Evolutionary conservation across 2,797 vertebrate genomes (phyloP).

Genomic region (Crax fasciolata): DNA sequence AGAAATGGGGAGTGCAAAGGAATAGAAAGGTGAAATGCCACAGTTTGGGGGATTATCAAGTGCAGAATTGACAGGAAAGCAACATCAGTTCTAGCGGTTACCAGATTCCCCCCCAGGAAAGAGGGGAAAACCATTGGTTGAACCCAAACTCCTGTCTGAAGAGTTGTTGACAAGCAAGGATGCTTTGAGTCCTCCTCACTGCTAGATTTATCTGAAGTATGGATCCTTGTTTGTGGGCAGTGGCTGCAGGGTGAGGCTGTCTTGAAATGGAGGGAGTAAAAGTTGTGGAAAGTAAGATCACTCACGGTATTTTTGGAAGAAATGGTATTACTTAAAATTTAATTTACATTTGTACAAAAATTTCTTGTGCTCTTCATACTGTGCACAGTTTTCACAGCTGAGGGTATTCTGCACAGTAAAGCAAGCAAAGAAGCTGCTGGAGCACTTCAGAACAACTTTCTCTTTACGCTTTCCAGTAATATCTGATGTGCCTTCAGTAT

Average conservation of each 20-base stretch:
- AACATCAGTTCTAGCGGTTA: neutral
- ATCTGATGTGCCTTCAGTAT: neutral
- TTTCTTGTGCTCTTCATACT: neutral
- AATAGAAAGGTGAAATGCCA: neutral
- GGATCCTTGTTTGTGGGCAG: neutral
- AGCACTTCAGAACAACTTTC: conserved; percentile 20
- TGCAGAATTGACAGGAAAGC: neutral
- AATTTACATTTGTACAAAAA: neutral
- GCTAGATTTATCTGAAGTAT: neutral
- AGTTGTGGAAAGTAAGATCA: neutral
- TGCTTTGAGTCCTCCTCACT: neutral
- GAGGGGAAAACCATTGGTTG: neutral
- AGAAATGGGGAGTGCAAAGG: neutral
- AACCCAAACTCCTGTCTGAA: neutral
- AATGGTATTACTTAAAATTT: neutral
- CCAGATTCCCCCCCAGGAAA: fast-evolving
- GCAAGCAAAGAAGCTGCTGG: neutral
- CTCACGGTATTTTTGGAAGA: neutral
- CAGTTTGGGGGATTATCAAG: fast-evolving
- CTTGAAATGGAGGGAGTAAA: neutral
- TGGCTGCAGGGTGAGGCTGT: neutral
- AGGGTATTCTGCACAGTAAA: neutral
- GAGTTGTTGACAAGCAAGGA: neutral
- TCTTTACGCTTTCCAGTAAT: neutral
- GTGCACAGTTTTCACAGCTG: neutral